A percentile compares a stretch with the other conserved stretches of the same genome.
phyloP scores from a whole-genome alignment of 2,888 invertebrate genomes.

The Stegana nigrithorax region DNA sequence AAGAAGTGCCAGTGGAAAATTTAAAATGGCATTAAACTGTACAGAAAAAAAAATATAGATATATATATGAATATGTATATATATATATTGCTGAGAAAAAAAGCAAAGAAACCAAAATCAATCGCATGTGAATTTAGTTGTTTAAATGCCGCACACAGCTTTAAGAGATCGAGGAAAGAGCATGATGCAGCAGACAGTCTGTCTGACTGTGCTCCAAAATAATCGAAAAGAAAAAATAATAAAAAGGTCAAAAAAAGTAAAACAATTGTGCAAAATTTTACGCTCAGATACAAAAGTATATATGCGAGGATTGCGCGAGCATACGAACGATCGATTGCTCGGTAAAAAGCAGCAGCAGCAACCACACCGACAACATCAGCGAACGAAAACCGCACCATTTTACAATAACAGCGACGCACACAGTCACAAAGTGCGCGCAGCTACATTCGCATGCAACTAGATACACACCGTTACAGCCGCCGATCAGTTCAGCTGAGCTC shows the following conservation, averaged over 20 bases:
- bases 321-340: not conserved
- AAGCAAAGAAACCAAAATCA: not conserved
- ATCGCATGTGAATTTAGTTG: no score
- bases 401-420: conserved; percentile 29
- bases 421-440: not conserved
- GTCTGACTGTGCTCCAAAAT: not conserved
- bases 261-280: not conserved
- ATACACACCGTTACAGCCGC: conserved; percentile 3
- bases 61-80: not conserved
- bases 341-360: no score
- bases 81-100: no score
- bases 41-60: not conserved
- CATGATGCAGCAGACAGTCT: not conserved
- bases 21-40: not conserved
- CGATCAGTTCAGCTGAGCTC: not conserved
- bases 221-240: not conserved
- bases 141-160: no score
- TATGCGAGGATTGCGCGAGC: conserved; percentile 8
- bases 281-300: not conserved
- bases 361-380: conserved; percentile 14
- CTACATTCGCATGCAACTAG: conserved; percentile 22
- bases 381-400: conserved; percentile 21
- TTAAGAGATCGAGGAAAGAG: no score
- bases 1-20: not conserved
- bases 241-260: not conserved